phyloP scores from a whole-genome alignment of 2,888 invertebrate species.

The Itoplectis maculator region DNA sequence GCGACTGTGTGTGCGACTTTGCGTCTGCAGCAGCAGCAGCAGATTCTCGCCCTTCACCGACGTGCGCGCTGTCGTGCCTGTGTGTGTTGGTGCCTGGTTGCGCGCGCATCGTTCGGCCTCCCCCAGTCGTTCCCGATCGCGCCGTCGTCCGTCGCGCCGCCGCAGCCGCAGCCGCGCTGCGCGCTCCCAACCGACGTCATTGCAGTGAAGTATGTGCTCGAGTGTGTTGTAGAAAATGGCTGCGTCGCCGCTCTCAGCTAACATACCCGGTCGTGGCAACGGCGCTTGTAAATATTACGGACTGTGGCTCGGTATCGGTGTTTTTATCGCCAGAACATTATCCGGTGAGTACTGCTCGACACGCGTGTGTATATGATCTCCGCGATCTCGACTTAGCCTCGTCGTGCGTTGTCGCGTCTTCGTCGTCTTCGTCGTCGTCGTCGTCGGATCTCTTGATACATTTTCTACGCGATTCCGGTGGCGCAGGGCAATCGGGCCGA shows the following conservation, averaged over 20 bases:
- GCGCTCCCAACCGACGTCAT: conserved; percentile 72
- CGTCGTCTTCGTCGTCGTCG: background rate
- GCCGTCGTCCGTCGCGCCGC: conserved; percentile 56
- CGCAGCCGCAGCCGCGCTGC: conserved; percentile 52
- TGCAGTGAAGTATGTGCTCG: conserved; percentile 84
- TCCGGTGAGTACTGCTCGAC: conserved; percentile 78
- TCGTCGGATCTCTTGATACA: too few species aligned
- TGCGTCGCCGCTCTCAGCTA: conserved; percentile 81
- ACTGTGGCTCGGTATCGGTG: conserved; percentile 78
- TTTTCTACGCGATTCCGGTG: too few species aligned
- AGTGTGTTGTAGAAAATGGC: conserved; percentile 83
- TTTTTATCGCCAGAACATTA: conserved; percentile 77
- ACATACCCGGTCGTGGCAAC: conserved; percentile 74
- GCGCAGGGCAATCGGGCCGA: too few species aligned
- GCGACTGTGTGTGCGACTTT: conserved; percentile 21
- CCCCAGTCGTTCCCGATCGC: conserved; percentile 51
- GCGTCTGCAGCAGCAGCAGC: too few species aligned
- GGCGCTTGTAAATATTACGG: conserved; percentile 81
- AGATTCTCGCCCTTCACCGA: background rate
- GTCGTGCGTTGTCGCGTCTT: background rate
- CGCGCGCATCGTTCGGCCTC: conserved; percentile 54
- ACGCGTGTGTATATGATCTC: too few species aligned
- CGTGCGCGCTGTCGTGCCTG: background rate
- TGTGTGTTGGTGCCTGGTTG: conserved; percentile 18
- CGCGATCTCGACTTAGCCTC: background rate